Evolutionary conservation across 2,888 invertebrate genomes (phyloP).

Genomic region (Criorhina ranunculi): DNA sequence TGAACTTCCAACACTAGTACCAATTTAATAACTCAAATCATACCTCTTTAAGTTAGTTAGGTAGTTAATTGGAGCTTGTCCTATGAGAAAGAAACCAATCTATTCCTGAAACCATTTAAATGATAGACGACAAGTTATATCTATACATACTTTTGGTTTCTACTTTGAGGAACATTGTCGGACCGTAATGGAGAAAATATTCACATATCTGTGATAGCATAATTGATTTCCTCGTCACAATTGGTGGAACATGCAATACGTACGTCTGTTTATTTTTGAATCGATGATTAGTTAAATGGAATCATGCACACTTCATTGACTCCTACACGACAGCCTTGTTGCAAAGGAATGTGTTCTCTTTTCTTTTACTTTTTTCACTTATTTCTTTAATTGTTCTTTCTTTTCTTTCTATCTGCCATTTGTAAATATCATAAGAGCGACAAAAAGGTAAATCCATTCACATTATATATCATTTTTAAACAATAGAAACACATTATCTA

Average conservation of each 20-base stretch:
- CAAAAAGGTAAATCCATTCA: conserved; percentile 32
- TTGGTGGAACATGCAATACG: conserved; percentile 45
- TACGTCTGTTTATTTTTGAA: conserved; percentile 11
- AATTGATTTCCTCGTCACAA: conserved; percentile 23
- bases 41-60: too few species aligned
- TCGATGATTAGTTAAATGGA: conserved; percentile 24
- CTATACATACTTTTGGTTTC: too few species aligned
- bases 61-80: too few species aligned
- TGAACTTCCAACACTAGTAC: too few species aligned
- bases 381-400: conserved; percentile 17
- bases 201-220: conserved; percentile 12
- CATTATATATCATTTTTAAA: conserved; percentile 29
- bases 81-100: too few species aligned
- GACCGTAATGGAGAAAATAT: not conserved
- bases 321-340: conserved; percentile 11
- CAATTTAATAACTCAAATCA: too few species aligned
- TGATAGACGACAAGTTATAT: too few species aligned
- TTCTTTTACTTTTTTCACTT: conserved; percentile 5
- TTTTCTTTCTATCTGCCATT: conserved; percentile 14
- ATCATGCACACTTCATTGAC: conserved; percentile 14
- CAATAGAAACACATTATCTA: conserved; percentile 46
- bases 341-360: conserved; percentile 7
- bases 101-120: too few species aligned
- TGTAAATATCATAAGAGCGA: conserved; percentile 28
- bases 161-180: not conserved